phyloP scores from a whole-genome alignment of 2,888 invertebrate genomes.

The Gymnocheta viridis region DNA sequence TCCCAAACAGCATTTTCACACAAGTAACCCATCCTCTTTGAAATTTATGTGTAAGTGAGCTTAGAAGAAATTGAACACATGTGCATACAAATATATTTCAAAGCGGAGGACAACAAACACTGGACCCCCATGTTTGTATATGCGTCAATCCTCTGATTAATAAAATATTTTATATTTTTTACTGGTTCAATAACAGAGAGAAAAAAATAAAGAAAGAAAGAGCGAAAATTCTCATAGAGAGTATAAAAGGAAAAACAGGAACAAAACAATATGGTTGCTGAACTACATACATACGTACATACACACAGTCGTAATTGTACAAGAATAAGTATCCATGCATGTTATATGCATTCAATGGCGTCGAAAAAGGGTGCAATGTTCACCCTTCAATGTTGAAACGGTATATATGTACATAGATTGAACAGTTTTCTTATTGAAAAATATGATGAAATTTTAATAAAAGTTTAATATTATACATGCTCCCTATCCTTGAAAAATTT shows the following conservation, averaged over 20 bases:
- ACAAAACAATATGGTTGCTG: conserved; percentile 25
- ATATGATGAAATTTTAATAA: too few relatives aligned
- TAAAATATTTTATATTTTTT: conserved; percentile 22
- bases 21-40: conserved; percentile 13
- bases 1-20: too few relatives aligned
- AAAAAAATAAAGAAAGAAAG: background rate
- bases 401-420: too few relatives aligned
- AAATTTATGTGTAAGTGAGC: conserved; percentile 6
- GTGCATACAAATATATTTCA: background rate
- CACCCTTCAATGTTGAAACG: too few relatives aligned
- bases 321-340: background rate
- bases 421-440: too few relatives aligned
- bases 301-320: too few relatives aligned
- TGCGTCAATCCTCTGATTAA: conserved; percentile 25
- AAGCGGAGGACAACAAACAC: background rate
- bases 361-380: too few relatives aligned
- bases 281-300: conserved; percentile 11
- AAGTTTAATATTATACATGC: too few relatives aligned
- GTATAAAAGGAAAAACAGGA: conserved; percentile 14
- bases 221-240: background rate
- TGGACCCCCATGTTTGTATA: conserved; percentile 33
- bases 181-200: background rate
- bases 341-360: too few relatives aligned
- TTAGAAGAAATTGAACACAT: conserved; percentile 14
- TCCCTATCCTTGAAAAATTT: too few relatives aligned